A percentile compares a stretch with the other conserved stretches of the same genome.
Evolutionary conservation across 92 coral and sea anemone genomes (phyloP).

Genomic region (Zoanthus sociatus): DNA sequence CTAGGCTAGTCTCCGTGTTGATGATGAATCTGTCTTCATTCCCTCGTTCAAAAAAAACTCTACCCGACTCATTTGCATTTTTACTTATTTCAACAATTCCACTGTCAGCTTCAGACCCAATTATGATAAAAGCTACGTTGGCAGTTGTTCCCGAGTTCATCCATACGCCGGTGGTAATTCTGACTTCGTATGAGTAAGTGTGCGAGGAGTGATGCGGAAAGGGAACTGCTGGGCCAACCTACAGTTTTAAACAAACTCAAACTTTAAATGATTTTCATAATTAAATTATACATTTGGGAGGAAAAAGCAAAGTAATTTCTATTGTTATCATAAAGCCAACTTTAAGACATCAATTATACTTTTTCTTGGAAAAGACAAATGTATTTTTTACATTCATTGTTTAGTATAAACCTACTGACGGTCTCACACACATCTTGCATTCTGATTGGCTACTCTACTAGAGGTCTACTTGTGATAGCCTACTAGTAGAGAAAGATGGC

Average conservation of each 20-base stretch:
- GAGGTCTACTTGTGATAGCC: too few relatives aligned
- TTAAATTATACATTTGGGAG: background rate
- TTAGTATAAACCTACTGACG: too few relatives aligned
- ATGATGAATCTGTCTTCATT: conserved; percentile 25
- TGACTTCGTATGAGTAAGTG: conserved; percentile 40
- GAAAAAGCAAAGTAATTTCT: too few relatives aligned
- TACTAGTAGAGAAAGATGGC: too few relatives aligned
- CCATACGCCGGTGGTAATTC: conserved; percentile 52
- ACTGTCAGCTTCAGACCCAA: conserved; percentile 30
- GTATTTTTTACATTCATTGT: too few relatives aligned
- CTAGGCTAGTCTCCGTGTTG: conserved; percentile 11
- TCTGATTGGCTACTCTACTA: too few relatives aligned
- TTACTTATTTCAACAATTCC: conserved; percentile 32
- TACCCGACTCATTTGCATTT: background rate
- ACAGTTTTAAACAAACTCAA: background rate
- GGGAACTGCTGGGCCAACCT: conserved; percentile 21
- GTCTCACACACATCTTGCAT: too few relatives aligned
- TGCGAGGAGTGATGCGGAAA: conserved; percentile 22
- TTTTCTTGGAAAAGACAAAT: too few relatives aligned
- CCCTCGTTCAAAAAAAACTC: conserved; percentile 46
- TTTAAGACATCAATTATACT: too few relatives aligned
- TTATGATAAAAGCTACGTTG: conserved; percentile 47
- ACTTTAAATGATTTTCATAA: background rate
- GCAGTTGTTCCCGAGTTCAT: conserved; percentile 61
- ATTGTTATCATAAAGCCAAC: too few relatives aligned